phyloP scores from a whole-genome alignment of 2,888 invertebrate species.

The Hedychridium roseum region DNA sequence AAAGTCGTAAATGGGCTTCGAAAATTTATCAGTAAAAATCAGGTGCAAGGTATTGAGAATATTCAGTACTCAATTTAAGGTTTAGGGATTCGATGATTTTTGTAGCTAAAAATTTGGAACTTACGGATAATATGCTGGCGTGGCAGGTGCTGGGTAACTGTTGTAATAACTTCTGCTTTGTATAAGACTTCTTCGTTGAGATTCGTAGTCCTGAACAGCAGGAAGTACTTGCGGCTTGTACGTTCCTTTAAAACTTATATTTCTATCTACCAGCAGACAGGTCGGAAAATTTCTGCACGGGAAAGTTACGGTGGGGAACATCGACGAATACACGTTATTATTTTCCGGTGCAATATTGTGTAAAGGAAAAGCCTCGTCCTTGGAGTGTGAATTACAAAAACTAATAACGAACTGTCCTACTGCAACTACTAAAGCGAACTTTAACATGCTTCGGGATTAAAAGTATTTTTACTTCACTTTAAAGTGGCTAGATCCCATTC shows the following conservation, averaged over 20 bases:
- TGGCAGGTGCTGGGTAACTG: slow-evolving; percentile 36
- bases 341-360: not conserved
- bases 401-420: not conserved
- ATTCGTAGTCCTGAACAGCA: not conserved
- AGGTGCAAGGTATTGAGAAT: no score
- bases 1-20: no score
- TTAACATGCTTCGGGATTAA: no score
- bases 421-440: no score
- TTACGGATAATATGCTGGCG: slow-evolving; percentile 50
- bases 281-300: slow-evolving; percentile 34
- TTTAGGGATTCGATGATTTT: no score
- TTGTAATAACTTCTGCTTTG: slow-evolving; percentile 46
- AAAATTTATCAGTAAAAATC: no score
- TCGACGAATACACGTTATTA: not conserved
- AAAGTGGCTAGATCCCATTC: no score
- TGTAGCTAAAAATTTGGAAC: slow-evolving; percentile 19
- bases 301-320: no score
- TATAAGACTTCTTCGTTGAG: slow-evolving; percentile 7
- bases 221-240: not conserved
- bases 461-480: no score
- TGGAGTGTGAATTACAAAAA: not conserved
- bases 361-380: not conserved
- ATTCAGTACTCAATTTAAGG: no score
- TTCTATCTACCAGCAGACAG: slow-evolving; percentile 34
- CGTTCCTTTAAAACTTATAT: slow-evolving; percentile 10